Conservation (phyloP, 2,888 invertebrate genomes). For the Rotaria socialis region DNA sequence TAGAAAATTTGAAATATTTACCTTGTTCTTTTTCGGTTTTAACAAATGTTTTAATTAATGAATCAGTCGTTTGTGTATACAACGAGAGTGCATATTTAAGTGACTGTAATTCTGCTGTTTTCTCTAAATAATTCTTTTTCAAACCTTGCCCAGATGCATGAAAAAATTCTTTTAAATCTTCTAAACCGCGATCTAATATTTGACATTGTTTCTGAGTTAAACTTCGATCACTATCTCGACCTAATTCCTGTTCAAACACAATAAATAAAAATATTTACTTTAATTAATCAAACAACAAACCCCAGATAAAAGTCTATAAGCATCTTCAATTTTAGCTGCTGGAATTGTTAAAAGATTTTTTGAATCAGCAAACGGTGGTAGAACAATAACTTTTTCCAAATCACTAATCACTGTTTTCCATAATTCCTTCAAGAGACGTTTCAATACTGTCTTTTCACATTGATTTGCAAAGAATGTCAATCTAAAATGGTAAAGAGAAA, state of each 20-base stretch:
- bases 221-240: conserved; percentile 38
- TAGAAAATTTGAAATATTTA: not conserved
- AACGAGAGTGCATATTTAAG: conserved; percentile 91
- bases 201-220: conserved; percentile 96
- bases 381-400: conserved; percentile 93
- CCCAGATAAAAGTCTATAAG: conserved; percentile 42
- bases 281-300: not conserved
- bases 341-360: conserved; percentile 37
- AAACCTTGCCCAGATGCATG: conserved; percentile 96
- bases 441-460: conserved; percentile 97
- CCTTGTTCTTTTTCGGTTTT: conserved; percentile 85
- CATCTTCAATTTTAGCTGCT: conserved; percentile 46
- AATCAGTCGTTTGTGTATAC: conserved; percentile 98
- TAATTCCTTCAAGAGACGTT: conserved; percentile 90
- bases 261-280: not conserved
- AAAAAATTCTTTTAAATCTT: conserved; percentile 96
- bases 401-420: conserved; percentile 99
- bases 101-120: conserved; percentile 90
- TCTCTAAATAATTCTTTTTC: conserved; percentile 94
- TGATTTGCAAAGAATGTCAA: conserved; percentile 67
- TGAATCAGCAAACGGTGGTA: conserved; percentile 71
- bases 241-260: conserved; percentile 24
- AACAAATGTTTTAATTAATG: conserved; percentile 95
- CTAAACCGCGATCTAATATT: conserved; percentile 88
- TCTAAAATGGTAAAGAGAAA: not conserved